A percentile compares a stretch with the other conserved stretches of the same genome.
phyloP scores from a whole-genome alignment of 2,797 vertebrate species.

The Odontamblyopus rebecca region DNA sequence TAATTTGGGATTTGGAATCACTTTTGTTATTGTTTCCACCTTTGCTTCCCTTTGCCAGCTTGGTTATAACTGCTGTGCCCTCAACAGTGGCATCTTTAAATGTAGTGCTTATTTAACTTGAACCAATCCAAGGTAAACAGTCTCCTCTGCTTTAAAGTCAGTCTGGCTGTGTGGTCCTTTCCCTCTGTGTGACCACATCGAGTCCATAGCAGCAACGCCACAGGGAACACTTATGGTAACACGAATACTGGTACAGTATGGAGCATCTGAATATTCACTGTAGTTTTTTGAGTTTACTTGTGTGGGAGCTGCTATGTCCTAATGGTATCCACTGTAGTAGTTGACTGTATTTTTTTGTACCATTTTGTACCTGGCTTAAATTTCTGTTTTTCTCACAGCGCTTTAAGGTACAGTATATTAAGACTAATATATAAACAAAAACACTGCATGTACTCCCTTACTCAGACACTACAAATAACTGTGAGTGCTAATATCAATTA shows the following conservation, averaged over 20 bases:
- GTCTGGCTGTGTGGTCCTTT: constrained; percentile 51
- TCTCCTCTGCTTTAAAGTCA: constrained; percentile 42
- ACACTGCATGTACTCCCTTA: no score
- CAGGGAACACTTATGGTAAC: constrained; percentile 8
- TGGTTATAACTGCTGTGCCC: constrained; percentile 3
- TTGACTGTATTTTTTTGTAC: background rate
- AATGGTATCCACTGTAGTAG: background rate
- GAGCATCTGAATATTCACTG: background rate
- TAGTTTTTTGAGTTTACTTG: background rate
- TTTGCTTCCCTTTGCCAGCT: background rate
- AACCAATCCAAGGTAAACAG: constrained; percentile 51
- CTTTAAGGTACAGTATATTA: background rate
- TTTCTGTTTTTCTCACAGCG: background rate
- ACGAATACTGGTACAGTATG: constrained; percentile 4
- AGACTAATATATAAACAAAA: no score
- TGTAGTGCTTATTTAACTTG: constrained; percentile 44
- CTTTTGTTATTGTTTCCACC: background rate
- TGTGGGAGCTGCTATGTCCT: background rate
- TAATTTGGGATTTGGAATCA: background rate
- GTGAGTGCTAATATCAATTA: no score
- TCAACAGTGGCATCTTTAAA: constrained; percentile 36
- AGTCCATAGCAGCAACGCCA: constrained; percentile 13
- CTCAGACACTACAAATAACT: no score
- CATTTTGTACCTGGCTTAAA: background rate
- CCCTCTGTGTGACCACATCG: constrained; percentile 5